phyloP scores from a whole-genome alignment of 2,797 vertebrate species.

The Brachyrhaphis roseni region DNA sequence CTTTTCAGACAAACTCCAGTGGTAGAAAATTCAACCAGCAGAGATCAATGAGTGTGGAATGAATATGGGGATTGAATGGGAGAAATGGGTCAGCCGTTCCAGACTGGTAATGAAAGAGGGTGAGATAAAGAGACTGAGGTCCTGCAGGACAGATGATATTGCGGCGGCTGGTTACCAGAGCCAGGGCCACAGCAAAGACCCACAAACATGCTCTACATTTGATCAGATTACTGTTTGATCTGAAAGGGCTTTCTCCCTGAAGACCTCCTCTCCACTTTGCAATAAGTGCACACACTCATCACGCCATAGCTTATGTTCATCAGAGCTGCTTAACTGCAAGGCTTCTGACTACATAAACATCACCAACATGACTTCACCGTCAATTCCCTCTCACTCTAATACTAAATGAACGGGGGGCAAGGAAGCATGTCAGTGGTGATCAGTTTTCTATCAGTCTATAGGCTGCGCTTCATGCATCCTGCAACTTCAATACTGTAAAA shows the following conservation, averaged over 20 bases:
- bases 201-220: conserved; percentile 76
- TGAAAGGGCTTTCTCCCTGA: conserved; percentile 50
- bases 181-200: conserved; percentile 62
- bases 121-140: conserved; percentile 54
- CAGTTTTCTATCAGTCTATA: conserved; percentile 22
- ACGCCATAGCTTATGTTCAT: conserved; percentile 46
- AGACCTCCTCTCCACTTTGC: conserved; percentile 32
- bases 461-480: conserved; percentile 1
- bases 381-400: conserved; percentile 43
- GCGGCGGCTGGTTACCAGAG: conserved; percentile 66
- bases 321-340: conserved; percentile 56
- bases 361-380: conserved; percentile 52
- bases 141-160: conserved; percentile 62
- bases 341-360: conserved; percentile 57
- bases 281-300: conserved; percentile 45
- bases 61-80: conserved; percentile 18
- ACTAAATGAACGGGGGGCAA: conserved; percentile 42
- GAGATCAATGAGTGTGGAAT: conserved; percentile 14
- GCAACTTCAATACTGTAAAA: background rate
- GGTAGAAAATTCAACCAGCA: conserved; percentile 15
- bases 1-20: background rate
- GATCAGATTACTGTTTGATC: conserved; percentile 69
- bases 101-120: conserved; percentile 43
- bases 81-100: conserved; percentile 76
- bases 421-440: conserved; percentile 49